These are phyloP conservation scores for Capricornis sumatraensis DNA, from an alignment of 2,113 vertebrate species.

Conservation along the genomic window DNA sequence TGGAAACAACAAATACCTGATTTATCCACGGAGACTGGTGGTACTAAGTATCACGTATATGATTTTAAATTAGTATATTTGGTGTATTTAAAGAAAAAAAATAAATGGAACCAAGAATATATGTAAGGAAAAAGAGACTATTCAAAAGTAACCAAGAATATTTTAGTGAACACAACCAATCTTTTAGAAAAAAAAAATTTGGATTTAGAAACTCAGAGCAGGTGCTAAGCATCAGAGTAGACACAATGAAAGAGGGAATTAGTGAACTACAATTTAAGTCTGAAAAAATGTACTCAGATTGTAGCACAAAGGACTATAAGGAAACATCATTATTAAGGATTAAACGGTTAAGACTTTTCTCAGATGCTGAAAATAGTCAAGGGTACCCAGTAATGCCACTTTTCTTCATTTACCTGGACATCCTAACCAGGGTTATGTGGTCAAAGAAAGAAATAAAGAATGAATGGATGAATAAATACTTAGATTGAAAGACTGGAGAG, in stretches of 20 bases:
- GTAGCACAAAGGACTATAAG: background rate
- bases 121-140: background rate
- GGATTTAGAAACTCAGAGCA: background rate
- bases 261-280: background rate
- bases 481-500: background rate
- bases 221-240: background rate
- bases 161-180: background rate
- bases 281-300: background rate
- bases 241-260: background rate
- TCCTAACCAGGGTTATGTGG: background rate
- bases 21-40: background rate
- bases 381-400: background rate
- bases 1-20: background rate
- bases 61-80: background rate
- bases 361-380: background rate
- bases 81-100: background rate
- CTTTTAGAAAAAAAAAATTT: background rate
- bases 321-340: background rate
- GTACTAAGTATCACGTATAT: background rate
- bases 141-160: background rate
- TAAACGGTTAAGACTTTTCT: background rate
- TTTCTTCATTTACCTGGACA: background rate
- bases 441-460: background rate
- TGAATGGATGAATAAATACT: background rate
- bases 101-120: background rate